Percentiles rank a stretch among this genome's conserved stretches.
These are phyloP conservation scores for Semnornis frantzii DNA, from an alignment of 2,113 vertebrate genomes.

Conservation along the genomic window DNA sequence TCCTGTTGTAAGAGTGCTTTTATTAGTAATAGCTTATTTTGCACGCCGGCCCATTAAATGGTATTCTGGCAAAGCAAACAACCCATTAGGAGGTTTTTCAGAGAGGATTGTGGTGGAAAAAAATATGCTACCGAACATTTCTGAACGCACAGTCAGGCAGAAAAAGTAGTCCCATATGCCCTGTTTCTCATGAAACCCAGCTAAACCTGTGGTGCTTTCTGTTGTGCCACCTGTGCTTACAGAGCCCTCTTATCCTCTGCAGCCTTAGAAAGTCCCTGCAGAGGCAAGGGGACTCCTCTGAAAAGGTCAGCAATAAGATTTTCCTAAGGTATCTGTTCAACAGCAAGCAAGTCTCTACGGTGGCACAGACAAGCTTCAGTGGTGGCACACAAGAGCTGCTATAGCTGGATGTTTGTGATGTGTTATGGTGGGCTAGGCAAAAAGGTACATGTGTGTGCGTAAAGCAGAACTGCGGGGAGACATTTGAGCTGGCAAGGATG, in stretches of 20 bases:
- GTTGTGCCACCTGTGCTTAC: accelerated
- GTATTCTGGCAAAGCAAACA: slow-evolving; percentile 1
- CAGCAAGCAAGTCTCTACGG: neutral
- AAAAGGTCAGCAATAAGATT: neutral
- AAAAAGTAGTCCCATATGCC: neutral
- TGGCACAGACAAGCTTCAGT: accelerated
- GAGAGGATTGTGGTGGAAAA: neutral
- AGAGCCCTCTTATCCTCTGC: neutral
- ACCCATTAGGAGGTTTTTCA: neutral
- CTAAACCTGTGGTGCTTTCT: neutral
- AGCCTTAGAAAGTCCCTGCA: neutral
- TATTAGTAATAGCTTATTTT: slow-evolving; percentile 23
- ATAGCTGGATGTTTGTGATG: neutral
- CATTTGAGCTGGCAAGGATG: neutral
- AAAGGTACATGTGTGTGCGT: neutral
- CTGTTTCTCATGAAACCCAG: accelerated
- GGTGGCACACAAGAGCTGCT: neutral
- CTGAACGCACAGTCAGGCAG: neutral
- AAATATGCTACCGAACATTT: neutral
- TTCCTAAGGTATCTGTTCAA: neutral
- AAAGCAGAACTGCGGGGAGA: neutral
- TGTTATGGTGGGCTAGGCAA: neutral
- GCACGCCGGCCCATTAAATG: neutral
- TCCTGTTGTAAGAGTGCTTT: neutral
- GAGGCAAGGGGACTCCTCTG: neutral